Base-by-base conservation (phyloP, 2,797 vertebrate species). In the Otolemur crassicaudatus region DNA sequence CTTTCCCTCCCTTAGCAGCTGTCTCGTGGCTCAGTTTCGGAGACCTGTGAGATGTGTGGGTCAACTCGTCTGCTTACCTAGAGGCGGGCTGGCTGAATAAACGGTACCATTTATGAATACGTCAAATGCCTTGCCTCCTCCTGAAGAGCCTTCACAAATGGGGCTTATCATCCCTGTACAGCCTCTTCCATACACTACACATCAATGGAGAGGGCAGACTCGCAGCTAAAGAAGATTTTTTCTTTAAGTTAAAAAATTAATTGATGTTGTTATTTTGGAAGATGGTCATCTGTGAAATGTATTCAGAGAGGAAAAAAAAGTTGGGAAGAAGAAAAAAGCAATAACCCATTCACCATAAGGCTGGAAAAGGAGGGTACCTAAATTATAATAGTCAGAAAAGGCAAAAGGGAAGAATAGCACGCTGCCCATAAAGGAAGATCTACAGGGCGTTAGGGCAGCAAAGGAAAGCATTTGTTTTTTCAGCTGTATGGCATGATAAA, bases 161-260 rank as follows among this genome's bases (percentile, higher is more conserved):
- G 91, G 96, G 96, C 97, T 99, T 98, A 98, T 98, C 98, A 98
- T 16, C 92, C 63, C 94, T 14, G 75, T 83, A 95, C 98, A 98
- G 98, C 85, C 90, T 98, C 85, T 91, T 97, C 34, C 0, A 73
- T 89, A 40, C 2, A 87, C 69, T 9, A 82, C 73, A 89, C 95
- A 95, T 96, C 92, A 94, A 93, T 94, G 96, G 91, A 96, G 97
- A 96, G 95, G 95, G 93, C 87, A 94, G 94, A 90, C 82, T 80
- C 53, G 4, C 58, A 89, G 86, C 60, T 73, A 40, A 97, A 93
- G 85, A 53, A 1, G 72, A 58, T 92, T 91, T 92, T 43, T 91
- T n/a, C 40, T 97, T 5, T 7, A 94, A 91, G 93, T 97, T 98
- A 97, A 98, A 97, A 97, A 98, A 97, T 98, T 98, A 98, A 98